phyloP scores from a whole-genome alignment of 2,113 vertebrate genomes.

The Hymenochirus boettgeri region DNA sequence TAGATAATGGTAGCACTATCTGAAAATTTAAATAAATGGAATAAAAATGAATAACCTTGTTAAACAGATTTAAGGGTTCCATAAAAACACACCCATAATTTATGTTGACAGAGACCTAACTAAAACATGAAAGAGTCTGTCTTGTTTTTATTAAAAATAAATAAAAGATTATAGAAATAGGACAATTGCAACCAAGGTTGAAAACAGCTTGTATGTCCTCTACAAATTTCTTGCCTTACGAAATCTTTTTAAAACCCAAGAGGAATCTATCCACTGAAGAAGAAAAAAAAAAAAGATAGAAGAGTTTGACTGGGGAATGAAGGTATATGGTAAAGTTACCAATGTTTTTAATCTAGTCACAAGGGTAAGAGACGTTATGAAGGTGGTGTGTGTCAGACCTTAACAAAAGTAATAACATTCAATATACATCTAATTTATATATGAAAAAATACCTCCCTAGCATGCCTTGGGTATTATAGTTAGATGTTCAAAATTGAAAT shows the following conservation, averaged over 20 bases:
- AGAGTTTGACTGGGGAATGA: constrained; percentile 20
- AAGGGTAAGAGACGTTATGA: constrained; percentile 36
- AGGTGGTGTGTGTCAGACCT: constrained; percentile 22
- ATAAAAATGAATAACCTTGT: too few relatives aligned
- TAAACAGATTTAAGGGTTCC: too few relatives aligned
- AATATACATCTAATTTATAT: constrained; percentile 43
- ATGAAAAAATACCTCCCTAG: constrained; percentile 38
- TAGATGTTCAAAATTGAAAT: constrained; percentile 42
- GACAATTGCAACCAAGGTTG: constrained; percentile 13
- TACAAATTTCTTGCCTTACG: background rate
- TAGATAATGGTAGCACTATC: too few relatives aligned
- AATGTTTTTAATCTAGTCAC: constrained; percentile 36
- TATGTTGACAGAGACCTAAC: too few relatives aligned
- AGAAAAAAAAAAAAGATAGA: constrained; percentile 21
- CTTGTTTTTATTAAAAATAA: too few relatives aligned
- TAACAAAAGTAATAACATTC: constrained; percentile 42
- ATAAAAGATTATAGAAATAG: too few relatives aligned
- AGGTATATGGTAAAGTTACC: constrained; percentile 17
- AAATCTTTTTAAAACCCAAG: constrained; percentile 24
- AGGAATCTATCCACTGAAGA: constrained; percentile 30
- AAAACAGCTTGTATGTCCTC: constrained; percentile 7
- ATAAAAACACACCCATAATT: too few relatives aligned
- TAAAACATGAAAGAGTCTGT: too few relatives aligned
- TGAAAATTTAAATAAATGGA: too few relatives aligned
- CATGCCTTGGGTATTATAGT: constrained; percentile 36